Evolutionary conservation across 1,140 invertebrate genomes (phyloP).

Genomic region (Hermatobates lingyangjiaoensis): DNA sequence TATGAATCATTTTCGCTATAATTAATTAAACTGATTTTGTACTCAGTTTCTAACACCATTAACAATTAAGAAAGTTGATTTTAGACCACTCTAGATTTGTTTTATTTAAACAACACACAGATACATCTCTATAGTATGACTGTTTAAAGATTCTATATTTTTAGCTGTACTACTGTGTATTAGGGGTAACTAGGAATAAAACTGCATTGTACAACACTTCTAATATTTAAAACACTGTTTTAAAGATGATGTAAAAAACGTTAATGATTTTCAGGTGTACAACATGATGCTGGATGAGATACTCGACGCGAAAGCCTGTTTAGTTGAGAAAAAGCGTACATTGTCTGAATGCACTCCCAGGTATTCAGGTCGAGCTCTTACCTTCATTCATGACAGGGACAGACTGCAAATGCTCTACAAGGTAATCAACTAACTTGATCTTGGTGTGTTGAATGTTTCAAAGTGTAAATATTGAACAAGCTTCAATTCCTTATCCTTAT

Average conservation of each 20-base stretch:
- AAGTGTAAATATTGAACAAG: not conserved
- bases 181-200: not conserved
- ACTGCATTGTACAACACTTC: not conserved
- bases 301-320: conserved; percentile 45
- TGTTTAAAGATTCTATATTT: too few species aligned
- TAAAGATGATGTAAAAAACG: conserved; percentile 21
- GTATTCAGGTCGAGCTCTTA: conserved; percentile 45
- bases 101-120: too few species aligned
- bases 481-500: not conserved
- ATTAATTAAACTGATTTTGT: too few species aligned
- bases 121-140: too few species aligned
- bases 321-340: conserved; percentile 37
- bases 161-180: too few species aligned
- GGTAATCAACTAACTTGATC: conserved; percentile 7
- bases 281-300: conserved; percentile 58
- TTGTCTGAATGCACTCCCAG: conserved; percentile 43
- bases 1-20: too few species aligned
- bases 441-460: not conserved
- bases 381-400: conserved; percentile 38
- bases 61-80: too few species aligned
- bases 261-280: conserved; percentile 42
- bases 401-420: conserved; percentile 24
- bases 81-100: too few species aligned
- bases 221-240: not conserved
- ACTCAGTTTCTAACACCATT: too few species aligned